phyloP scores from a whole-genome alignment of 2,113 vertebrate species.

The Sinosuthora webbiana region DNA sequence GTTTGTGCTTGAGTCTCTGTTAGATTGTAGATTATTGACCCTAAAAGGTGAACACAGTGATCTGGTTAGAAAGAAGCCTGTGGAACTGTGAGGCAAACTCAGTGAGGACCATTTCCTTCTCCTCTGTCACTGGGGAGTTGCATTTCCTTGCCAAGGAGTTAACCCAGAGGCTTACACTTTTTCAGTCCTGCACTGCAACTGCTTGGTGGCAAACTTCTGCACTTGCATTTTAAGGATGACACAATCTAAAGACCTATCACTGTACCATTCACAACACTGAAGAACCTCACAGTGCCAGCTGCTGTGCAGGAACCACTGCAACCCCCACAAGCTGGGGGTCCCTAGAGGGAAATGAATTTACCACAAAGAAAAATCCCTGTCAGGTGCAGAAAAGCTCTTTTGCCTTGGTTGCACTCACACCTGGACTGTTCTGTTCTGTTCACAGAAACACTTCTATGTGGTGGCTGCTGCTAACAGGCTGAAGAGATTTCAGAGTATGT shows the following conservation, averaged over 20 bases:
- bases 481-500: conserved; percentile 76
- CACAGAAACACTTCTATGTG: conserved; percentile 87
- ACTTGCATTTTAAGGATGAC: background rate
- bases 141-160: background rate
- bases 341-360: background rate
- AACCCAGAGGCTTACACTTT: background rate
- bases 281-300: background rate
- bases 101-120: background rate
- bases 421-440: conserved; percentile 3
- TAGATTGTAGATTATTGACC: background rate
- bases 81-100: background rate
- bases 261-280: background rate
- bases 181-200: background rate
- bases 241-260: background rate
- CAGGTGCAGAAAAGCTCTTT: background rate
- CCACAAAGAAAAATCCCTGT: background rate
- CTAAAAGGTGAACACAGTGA: background rate
- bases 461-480: conserved; percentile 87
- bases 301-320: background rate
- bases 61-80: background rate
- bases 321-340: background rate
- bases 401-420: background rate
- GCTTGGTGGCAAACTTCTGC: background rate
- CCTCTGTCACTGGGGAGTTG: background rate
- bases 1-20: background rate